Conservation (phyloP, 2,888 invertebrate genomes). For the Machimus atricapillus region DNA sequence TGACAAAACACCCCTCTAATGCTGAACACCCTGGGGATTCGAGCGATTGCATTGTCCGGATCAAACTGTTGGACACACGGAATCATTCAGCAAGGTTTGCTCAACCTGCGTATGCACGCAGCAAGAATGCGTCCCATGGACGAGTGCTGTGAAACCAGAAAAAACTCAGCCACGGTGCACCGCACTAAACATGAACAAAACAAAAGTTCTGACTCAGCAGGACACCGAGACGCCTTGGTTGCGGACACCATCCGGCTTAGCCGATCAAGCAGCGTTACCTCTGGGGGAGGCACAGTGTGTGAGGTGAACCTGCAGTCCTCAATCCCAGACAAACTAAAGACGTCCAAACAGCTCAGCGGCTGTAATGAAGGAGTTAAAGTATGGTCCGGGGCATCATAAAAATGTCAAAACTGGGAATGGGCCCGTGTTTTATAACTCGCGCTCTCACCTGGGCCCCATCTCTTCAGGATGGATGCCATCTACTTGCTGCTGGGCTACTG, state of each 20-base stretch:
- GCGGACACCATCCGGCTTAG: conserved; percentile 4
- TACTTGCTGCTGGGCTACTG: conserved; percentile 9
- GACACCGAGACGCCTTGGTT: conserved; percentile 32
- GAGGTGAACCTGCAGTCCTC: conserved; percentile 8
- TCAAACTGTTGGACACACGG: conserved; percentile 7
- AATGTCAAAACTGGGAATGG: conserved; percentile 45
- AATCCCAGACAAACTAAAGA: conserved; percentile 29
- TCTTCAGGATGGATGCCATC: neutral
- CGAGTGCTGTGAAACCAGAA: conserved; percentile 22
- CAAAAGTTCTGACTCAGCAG: conserved; percentile 40
- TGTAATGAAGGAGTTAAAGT: conserved; percentile 45
- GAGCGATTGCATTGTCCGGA: conserved; percentile 1
- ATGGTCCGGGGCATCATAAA: conserved; percentile 43
- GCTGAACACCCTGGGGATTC: conserved; percentile 37
- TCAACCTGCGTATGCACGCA: conserved; percentile 20
- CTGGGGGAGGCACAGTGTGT: conserved; percentile 36
- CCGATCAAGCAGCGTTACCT: neutral
- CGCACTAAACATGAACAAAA: neutral
- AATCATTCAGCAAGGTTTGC: conserved; percentile 31
- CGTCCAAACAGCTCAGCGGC: conserved; percentile 41
- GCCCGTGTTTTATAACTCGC: conserved; percentile 30
- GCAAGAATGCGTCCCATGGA: neutral
- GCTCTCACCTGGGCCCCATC: conserved; percentile 34
- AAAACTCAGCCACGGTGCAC: conserved; percentile 14
- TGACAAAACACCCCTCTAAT: conserved; percentile 16